These are phyloP conservation scores for Psittacula cyanocephala DNA, from an alignment of 2,113 vertebrate genomes.

Conservation along the genomic window DNA sequence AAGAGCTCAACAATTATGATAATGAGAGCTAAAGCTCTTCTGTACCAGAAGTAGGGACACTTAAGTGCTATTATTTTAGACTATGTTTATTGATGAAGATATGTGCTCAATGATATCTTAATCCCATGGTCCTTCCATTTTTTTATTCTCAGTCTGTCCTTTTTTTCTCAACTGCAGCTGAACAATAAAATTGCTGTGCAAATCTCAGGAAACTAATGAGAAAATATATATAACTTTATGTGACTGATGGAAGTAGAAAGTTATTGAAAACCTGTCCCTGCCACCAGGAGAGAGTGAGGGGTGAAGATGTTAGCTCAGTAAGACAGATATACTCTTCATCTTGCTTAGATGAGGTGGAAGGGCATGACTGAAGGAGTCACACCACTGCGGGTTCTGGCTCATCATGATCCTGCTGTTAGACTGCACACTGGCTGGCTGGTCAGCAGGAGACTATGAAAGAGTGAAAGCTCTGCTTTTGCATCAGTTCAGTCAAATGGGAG, in stretches of 20 bases:
- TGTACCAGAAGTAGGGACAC: background rate
- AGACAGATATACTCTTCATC: background rate
- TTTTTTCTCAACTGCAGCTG: background rate
- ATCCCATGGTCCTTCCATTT: background rate
- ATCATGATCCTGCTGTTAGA: rapidly evolving
- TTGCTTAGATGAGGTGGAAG: background rate
- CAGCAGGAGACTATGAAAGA: background rate
- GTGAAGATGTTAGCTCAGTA: background rate
- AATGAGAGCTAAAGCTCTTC: background rate
- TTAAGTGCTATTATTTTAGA: background rate
- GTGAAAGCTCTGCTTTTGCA: background rate
- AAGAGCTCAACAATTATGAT: background rate
- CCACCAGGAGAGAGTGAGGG: background rate
- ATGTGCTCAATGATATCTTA: background rate
- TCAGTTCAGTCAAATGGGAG: background rate
- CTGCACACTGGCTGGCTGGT: rapidly evolving
- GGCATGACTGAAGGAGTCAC: background rate
- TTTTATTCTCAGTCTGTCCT: background rate
- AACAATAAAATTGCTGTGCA: background rate
- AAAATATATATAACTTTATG: background rate
- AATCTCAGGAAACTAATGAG: background rate
- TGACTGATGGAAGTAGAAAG: background rate
- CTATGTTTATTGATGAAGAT: background rate
- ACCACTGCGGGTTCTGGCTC: background rate
- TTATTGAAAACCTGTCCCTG: background rate